Percentiles rank a stretch among this genome's conserved stretches.
These are phyloP conservation scores for Eulithis prunata DNA, from an alignment of 2,888 invertebrate genomes.

Conservation along the genomic window DNA sequence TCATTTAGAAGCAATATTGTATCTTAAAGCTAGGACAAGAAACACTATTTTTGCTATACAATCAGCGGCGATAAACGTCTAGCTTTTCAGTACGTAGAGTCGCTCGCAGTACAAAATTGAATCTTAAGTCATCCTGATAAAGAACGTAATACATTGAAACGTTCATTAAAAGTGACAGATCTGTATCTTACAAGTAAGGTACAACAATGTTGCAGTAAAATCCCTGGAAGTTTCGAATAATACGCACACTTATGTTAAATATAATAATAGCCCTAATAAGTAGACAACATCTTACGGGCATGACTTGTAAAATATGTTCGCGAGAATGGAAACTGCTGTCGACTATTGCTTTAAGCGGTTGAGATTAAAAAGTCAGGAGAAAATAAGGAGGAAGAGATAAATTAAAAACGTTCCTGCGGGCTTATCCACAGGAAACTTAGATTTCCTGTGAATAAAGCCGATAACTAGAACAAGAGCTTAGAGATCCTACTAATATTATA, in stretches of 20 bases:
- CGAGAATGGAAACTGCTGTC: slow-evolving; percentile 7
- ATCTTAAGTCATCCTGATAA: not conserved
- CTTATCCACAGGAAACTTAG: too few species aligned
- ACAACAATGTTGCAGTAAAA: slow-evolving; percentile 31
- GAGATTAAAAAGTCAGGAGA: not conserved
- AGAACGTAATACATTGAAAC: not conserved
- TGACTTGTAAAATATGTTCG: slow-evolving; percentile 12
- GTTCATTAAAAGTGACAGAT: not conserved
- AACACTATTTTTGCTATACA: not conserved
- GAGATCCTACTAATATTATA: too few species aligned
- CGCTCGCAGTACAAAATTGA: not conserved
- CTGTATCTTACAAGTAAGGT: slow-evolving; percentile 1
- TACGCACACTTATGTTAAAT: slow-evolving; percentile 18
- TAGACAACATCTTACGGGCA: slow-evolving; percentile 10
- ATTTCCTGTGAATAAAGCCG: too few species aligned
- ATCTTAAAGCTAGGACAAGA: not conserved
- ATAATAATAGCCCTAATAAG: slow-evolving; percentile 22
- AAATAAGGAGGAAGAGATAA: not conserved
- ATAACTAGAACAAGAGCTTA: too few species aligned
- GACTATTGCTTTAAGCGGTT: slow-evolving; percentile 6
- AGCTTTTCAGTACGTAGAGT: not conserved
- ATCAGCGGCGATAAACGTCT: not conserved
- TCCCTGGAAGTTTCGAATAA: slow-evolving; percentile 15
- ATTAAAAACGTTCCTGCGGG: too few species aligned
- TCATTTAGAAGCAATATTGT: not conserved